Evolutionary conservation across 2,888 invertebrate species (phyloP).

Genomic region (Cephus pygmeus): DNA sequence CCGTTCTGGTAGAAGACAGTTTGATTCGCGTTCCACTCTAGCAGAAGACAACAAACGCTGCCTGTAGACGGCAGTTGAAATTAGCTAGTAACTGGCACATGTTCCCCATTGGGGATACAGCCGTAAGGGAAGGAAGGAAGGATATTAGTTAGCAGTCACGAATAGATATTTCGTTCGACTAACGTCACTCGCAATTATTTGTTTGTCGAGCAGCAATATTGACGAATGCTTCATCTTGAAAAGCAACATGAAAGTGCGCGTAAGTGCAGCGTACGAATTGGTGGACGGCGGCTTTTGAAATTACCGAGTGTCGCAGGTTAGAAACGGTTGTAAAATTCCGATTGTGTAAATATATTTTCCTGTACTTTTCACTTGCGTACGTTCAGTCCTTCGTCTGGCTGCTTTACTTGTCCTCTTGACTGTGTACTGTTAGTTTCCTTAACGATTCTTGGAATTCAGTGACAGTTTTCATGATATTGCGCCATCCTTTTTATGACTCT

Average conservation of each 20-base stretch:
- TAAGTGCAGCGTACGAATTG: too few relatives aligned
- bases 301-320: not conserved
- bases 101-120: too few relatives aligned
- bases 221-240: not conserved
- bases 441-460: not conserved
- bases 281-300: not conserved
- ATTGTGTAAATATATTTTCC: not conserved
- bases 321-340: not conserved
- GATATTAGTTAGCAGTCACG: conserved; percentile 32
- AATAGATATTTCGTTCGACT: conserved; percentile 42
- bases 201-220: conserved; percentile 26
- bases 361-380: not conserved
- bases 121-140: too few relatives aligned
- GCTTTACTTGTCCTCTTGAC: not conserved
- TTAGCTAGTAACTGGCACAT: conserved; percentile 21
- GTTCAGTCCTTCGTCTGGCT: not conserved
- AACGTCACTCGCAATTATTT: conserved; percentile 35
- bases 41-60: not conserved
- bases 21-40: not conserved
- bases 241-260: not conserved
- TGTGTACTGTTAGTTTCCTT: not conserved
- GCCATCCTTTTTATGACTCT: not conserved
- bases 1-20: not conserved
- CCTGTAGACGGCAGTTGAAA: conserved; percentile 19
- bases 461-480: not conserved